These are phyloP conservation scores for Ranitomeya imitator DNA, from an alignment of 2,113 vertebrate species.

Conservation along the genomic window DNA sequence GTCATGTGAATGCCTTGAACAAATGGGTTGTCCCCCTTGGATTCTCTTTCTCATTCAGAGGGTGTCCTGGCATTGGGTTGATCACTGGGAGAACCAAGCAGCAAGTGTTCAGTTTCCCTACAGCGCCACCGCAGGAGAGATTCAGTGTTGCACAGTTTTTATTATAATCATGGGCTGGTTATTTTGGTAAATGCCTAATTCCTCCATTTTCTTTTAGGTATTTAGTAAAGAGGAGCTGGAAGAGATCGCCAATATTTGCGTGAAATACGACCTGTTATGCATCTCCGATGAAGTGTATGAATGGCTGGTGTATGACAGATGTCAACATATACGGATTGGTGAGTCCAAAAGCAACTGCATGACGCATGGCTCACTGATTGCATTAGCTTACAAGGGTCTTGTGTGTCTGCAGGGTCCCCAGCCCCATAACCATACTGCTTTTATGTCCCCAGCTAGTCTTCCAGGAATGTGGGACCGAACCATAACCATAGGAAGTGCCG, in stretches of 20 bases:
- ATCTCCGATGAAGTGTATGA: constrained; percentile 94
- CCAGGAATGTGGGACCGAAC: constrained; percentile 96
- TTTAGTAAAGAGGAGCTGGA: constrained; percentile 83
- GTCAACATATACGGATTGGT: constrained; percentile 88
- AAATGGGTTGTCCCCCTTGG: too few species aligned
- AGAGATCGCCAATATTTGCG: constrained; percentile 84
- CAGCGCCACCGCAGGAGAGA: neutral
- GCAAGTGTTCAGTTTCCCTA: neutral
- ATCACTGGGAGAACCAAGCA: neutral
- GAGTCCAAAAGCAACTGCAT: constrained; percentile 35
- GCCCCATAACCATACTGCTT: neutral
- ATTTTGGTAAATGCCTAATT: neutral
- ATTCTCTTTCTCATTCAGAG: too few species aligned
- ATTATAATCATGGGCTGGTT: neutral
- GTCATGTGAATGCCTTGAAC: neutral
- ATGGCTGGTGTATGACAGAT: constrained; percentile 87
- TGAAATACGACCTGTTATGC: constrained; percentile 84
- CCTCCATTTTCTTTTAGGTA: constrained; percentile 72
- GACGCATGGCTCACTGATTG: neutral
- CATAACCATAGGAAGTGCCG: constrained; percentile 84
- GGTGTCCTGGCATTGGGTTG: too few species aligned
- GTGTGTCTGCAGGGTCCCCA: neutral
- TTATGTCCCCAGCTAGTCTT: constrained; percentile 78
- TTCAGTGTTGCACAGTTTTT: neutral
- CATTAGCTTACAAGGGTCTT: neutral